These are phyloP conservation scores for Tetragonula carbonaria DNA, from an alignment of 2,888 invertebrate genomes.

Conservation along the genomic window DNA sequence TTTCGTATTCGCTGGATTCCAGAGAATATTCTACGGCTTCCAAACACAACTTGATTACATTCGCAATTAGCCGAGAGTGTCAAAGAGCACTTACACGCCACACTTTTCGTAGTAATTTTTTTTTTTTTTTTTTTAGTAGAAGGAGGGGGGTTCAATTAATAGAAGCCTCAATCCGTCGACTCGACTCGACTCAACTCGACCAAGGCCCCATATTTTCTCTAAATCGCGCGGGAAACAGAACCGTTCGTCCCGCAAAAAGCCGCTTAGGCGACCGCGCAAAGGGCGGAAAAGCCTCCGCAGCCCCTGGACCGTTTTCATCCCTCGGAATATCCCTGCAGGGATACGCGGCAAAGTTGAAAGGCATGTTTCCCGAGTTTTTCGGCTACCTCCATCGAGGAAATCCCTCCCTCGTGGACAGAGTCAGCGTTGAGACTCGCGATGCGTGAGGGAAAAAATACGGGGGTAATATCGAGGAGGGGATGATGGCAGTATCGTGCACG, in stretches of 20 bases:
- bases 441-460: background rate
- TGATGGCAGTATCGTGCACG: background rate
- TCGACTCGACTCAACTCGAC: background rate
- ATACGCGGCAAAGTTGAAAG: conserved; percentile 55
- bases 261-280: conserved; percentile 27
- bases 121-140: too few relatives aligned
- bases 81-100: conserved; percentile 30
- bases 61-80: conserved; percentile 25
- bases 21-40: background rate
- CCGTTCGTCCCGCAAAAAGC: conserved; percentile 35
- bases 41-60: conserved; percentile 15
- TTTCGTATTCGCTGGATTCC: background rate
- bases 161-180: conserved; percentile 6
- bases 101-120: background rate
- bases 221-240: conserved; percentile 1
- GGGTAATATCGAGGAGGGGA: background rate
- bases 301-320: conserved; percentile 22
- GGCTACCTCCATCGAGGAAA: conserved; percentile 20
- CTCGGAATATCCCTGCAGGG: conserved; percentile 42
- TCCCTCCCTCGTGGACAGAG: conserved; percentile 1
- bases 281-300: background rate
- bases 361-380: conserved; percentile 65
- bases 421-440: background rate
- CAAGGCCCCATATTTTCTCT: conserved; percentile 5
- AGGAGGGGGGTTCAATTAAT: conserved; percentile 4